phyloP scores from a whole-genome alignment of 2,797 vertebrate genomes.

The Gadopsis marmoratus region DNA sequence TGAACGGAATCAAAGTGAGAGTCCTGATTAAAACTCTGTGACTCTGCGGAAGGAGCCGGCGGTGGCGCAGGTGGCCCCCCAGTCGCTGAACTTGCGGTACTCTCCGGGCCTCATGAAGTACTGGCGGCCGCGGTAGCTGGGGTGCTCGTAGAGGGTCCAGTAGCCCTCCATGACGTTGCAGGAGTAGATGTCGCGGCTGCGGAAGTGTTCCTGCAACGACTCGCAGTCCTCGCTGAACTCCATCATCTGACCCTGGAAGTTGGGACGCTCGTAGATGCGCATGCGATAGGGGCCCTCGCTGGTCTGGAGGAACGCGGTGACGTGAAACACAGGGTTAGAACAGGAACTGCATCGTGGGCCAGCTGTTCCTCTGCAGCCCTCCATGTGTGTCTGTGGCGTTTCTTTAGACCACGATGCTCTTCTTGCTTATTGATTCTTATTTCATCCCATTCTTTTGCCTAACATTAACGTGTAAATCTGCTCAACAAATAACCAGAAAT shows the following conservation, averaged over 20 bases:
- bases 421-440: neutral
- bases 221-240: slow-evolving; percentile 82
- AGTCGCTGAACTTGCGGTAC: slow-evolving; percentile 82
- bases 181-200: slow-evolving; percentile 77
- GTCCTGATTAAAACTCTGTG: slow-evolving; percentile 75
- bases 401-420: too few species aligned
- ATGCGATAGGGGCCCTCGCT: slow-evolving; percentile 77
- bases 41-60: slow-evolving; percentile 83
- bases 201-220: slow-evolving; percentile 79
- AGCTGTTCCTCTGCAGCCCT: neutral
- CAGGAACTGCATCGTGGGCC: neutral
- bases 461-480: neutral
- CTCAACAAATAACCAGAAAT: neutral
- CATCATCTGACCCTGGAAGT: slow-evolving; percentile 84
- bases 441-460: too few species aligned
- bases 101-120: slow-evolving; percentile 82
- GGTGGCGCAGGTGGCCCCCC: slow-evolving; percentile 79
- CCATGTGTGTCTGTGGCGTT: neutral
- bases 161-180: slow-evolving; percentile 82
- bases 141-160: slow-evolving; percentile 82
- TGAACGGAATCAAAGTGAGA: slow-evolving; percentile 31
- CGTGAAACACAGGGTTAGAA: neutral
- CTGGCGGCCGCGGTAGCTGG: slow-evolving; percentile 79
- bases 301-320: slow-evolving; percentile 59
- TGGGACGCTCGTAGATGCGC: slow-evolving; percentile 79